Evolutionary conservation across 2,113 vertebrate species (phyloP).

Genomic region (Colinus virginianus): DNA sequence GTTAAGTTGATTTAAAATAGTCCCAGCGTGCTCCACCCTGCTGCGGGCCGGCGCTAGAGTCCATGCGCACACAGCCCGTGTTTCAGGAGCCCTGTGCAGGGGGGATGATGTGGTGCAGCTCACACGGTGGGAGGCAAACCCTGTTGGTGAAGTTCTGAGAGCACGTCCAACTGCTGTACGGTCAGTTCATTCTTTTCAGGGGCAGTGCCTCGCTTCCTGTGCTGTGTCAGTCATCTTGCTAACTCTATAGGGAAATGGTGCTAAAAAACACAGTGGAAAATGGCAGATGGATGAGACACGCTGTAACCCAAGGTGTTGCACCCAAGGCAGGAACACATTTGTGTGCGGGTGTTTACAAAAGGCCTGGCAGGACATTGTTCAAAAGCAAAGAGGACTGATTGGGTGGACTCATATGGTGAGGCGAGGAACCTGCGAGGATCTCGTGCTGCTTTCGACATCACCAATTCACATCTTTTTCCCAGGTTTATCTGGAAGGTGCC

Average conservation of each 20-base stretch:
- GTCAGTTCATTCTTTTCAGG: neutral
- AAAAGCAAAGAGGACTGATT: neutral
- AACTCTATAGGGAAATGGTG: neutral
- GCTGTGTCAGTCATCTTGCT: neutral
- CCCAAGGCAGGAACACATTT: neutral
- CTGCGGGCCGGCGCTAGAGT: neutral
- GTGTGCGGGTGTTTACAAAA: neutral
- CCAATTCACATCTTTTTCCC: neutral
- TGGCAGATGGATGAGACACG: neutral
- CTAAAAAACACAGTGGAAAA: neutral
- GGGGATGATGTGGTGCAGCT: rapidly evolving
- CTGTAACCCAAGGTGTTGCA: neutral
- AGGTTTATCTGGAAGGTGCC: neutral
- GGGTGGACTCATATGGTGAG: neutral
- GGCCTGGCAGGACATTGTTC: neutral
- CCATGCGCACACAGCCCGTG: rapidly evolving
- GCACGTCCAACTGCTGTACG: neutral
- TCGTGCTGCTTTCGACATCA: neutral
- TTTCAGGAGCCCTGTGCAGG: neutral
- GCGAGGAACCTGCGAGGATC: neutral
- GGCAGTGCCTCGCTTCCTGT: neutral
- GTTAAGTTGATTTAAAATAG: neutral
- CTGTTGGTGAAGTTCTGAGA: neutral
- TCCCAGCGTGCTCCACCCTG: neutral
- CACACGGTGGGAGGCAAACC: neutral